Evolutionary conservation across 2,888 invertebrate species (phyloP).

Genomic region (Tachina fera): DNA sequence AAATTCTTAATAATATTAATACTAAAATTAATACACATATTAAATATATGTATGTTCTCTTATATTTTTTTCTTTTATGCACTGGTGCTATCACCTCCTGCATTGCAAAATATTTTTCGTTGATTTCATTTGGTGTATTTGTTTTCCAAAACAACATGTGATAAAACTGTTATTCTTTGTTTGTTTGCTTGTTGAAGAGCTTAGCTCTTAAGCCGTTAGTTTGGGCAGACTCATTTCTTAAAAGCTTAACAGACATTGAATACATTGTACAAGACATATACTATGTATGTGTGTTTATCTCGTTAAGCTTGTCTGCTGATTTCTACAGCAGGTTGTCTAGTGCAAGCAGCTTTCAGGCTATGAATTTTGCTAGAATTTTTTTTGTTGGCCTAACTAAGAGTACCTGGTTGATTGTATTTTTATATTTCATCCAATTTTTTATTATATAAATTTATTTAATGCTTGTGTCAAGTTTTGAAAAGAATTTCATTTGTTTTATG

Average conservation of each 20-base stretch:
- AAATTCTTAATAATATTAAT: too few species aligned
- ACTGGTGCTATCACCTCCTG: too few species aligned
- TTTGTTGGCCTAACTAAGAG: neutral
- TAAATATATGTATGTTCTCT: too few species aligned
- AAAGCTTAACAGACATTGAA: conserved; percentile 29
- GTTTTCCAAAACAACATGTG: conserved; percentile 71
- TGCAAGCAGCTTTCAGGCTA: conserved; percentile 11
- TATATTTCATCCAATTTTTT: neutral
- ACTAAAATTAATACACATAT: too few species aligned
- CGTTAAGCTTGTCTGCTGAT: neutral
- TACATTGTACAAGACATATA: neutral
- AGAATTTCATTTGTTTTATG: conserved; percentile 67
- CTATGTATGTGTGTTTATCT: neutral
- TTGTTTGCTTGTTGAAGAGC: neutral
- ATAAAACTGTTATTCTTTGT: conserved; percentile 65
- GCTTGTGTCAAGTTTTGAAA: conserved; percentile 59
- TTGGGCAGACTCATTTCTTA: conserved; percentile 19
- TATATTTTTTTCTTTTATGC: too few species aligned
- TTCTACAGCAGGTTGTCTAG: conserved; percentile 11
- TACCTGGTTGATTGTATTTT: neutral
- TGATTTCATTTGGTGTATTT: neutral
- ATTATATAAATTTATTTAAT: conserved; percentile 10
- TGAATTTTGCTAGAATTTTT: conserved; percentile 4
- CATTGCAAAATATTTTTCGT: neutral
- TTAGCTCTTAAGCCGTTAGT: conserved; percentile 1